Evolutionary conservation across 2,888 invertebrate genomes (phyloP).

Genomic region (Minunthozetes semirufus): DNA sequence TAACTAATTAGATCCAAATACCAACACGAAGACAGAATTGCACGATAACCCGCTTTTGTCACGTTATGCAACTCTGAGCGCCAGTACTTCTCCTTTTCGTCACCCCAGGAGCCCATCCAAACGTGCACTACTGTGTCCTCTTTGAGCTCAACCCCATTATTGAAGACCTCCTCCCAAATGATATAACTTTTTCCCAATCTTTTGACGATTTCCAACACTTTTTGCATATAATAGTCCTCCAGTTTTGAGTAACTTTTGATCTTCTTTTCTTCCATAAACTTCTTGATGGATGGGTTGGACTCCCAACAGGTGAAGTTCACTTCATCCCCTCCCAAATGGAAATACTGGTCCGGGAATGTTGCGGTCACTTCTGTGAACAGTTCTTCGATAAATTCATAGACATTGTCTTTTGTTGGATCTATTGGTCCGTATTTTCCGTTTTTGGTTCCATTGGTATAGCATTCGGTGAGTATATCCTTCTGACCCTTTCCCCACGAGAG

Average conservation of each 20-base stretch:
- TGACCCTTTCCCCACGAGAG: constrained; percentile 72
- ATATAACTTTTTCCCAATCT: constrained; percentile 41
- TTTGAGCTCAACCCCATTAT: constrained; percentile 56
- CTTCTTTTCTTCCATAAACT: constrained; percentile 57
- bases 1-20: constrained; percentile 66
- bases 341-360: constrained; percentile 51
- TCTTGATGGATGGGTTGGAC: constrained; percentile 58
- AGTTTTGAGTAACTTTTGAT: constrained; percentile 54
- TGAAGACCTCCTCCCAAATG: constrained; percentile 82
- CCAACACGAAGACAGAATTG: constrained; percentile 74
- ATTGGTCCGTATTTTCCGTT: constrained; percentile 67
- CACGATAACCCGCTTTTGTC: constrained; percentile 56
- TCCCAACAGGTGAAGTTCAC: constrained; percentile 51
- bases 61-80: constrained; percentile 52
- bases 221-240: constrained; percentile 63
- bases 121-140: constrained; percentile 68
- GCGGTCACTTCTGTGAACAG: constrained; percentile 50
- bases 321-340: constrained; percentile 55
- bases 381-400: constrained; percentile 47
- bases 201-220: constrained; percentile 54
- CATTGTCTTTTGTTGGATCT: constrained; percentile 56
- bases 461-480: constrained; percentile 57
- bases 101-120: constrained; percentile 56
- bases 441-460: constrained; percentile 55
- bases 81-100: constrained; percentile 36